Evolutionary conservation across 2,888 invertebrate genomes (phyloP).

Genomic region (Mayetiola destructor): DNA sequence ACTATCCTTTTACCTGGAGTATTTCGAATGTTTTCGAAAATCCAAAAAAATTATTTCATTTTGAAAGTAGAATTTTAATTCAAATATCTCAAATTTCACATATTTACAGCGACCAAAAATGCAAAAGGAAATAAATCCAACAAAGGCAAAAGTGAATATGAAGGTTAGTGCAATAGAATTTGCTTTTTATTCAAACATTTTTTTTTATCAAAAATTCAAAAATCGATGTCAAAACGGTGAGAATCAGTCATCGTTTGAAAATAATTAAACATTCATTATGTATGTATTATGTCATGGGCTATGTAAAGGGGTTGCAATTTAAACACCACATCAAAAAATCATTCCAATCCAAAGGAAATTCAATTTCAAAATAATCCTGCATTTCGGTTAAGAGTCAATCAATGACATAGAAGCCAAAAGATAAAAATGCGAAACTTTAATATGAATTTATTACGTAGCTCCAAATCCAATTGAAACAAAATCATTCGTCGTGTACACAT

Average conservation of each 20-base stretch:
- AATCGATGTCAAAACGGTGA: no score
- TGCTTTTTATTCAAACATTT: neutral
- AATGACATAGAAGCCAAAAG: neutral
- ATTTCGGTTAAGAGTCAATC: neutral
- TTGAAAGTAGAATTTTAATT: constrained; percentile 4
- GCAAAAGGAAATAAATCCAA: constrained; percentile 29
- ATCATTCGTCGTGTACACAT: neutral
- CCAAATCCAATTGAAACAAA: no score
- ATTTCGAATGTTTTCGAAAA: neutral
- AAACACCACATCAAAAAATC: neutral
- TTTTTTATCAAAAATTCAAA: neutral
- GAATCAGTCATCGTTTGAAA: neutral
- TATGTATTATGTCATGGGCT: no score
- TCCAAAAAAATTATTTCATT: neutral
- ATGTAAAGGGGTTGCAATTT: no score
- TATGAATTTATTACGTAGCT: neutral
- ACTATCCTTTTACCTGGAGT: no score
- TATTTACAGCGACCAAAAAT: constrained; percentile 30
- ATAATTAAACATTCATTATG: no score
- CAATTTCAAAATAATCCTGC: neutral
- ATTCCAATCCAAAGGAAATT: neutral
- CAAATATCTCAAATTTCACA: constrained; percentile 6
- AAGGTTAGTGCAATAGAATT: constrained; percentile 26
- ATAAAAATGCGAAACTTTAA: neutral
- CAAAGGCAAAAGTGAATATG: constrained; percentile 35